Evolutionary conservation across 2,797 vertebrate genomes (phyloP).

Genomic region (Netta rufina): DNA sequence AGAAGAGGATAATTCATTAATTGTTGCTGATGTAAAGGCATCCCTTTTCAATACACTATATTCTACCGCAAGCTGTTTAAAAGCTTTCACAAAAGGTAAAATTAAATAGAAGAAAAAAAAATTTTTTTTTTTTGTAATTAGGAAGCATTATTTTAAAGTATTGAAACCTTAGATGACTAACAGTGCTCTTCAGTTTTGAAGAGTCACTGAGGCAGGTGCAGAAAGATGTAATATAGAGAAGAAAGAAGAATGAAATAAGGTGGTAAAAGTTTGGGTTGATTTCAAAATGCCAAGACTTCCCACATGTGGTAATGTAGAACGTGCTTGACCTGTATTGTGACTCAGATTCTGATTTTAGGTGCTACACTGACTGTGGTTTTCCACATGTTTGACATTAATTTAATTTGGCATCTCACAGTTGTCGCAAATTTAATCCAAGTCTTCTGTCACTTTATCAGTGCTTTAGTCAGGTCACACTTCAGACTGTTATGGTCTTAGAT

Average conservation of each 20-base stretch:
- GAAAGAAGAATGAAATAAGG: neutral
- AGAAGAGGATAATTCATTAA: neutral
- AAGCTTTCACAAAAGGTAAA: neutral
- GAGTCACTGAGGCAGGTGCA: neutral
- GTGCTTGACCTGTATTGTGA: neutral
- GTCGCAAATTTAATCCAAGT: neutral
- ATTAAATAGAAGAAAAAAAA: neutral
- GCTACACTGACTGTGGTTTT: neutral
- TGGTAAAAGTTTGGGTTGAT: neutral
- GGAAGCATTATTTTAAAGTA: neutral
- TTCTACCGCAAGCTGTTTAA: neutral
- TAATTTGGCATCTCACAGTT: constrained; percentile 15
- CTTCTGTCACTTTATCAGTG: neutral
- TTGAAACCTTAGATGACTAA: neutral
- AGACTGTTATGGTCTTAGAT: neutral
- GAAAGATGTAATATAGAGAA: neutral
- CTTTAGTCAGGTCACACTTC: constrained; percentile 5
- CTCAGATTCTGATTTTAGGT: constrained; percentile 32
- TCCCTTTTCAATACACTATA: neutral
- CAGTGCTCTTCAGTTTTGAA: neutral
- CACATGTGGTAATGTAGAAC: neutral
- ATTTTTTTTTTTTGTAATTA: neutral
- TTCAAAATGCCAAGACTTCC: neutral
- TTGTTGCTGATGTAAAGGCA: neutral
- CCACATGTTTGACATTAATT: neutral